These are phyloP conservation scores for Ypsolopha sequella DNA, from an alignment of 2,888 invertebrate species.

Conservation along the genomic window DNA sequence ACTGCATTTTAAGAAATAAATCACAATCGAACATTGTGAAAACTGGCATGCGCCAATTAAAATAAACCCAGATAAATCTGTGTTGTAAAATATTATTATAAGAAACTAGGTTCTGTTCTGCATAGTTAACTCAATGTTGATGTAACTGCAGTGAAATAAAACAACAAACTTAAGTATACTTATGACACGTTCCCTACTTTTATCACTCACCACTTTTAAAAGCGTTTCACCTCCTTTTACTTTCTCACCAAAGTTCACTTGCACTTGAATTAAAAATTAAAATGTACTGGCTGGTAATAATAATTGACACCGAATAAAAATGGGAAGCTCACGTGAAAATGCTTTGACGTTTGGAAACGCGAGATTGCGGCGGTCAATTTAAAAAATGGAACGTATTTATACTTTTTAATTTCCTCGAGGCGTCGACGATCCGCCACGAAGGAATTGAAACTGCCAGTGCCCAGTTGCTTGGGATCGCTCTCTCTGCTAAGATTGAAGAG, in stretches of 20 bases:
- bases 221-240: constrained; percentile 55
- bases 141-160: too few species aligned
- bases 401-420: constrained; percentile 17
- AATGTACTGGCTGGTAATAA: constrained; percentile 1
- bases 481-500: constrained; percentile 33
- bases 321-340: constrained; percentile 14
- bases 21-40: too few species aligned
- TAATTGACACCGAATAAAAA: constrained; percentile 5
- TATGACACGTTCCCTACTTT: too few species aligned
- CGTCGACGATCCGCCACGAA: constrained; percentile 28
- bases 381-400: constrained; percentile 24
- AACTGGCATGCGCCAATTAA: too few species aligned
- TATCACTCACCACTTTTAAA: constrained; percentile 39
- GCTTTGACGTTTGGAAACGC: constrained; percentile 16
- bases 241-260: constrained; percentile 26
- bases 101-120: too few species aligned
- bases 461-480: constrained; percentile 34
- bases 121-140: too few species aligned
- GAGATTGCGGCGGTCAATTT: constrained; percentile 22
- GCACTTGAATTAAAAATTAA: constrained; percentile 1
- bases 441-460: constrained; percentile 38
- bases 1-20: too few species aligned
- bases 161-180: too few species aligned
- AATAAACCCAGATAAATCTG: too few species aligned
- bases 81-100: too few species aligned